Conservation (phyloP, 2,113 vertebrate genomes). For the Psettodes erumei region DNA sequence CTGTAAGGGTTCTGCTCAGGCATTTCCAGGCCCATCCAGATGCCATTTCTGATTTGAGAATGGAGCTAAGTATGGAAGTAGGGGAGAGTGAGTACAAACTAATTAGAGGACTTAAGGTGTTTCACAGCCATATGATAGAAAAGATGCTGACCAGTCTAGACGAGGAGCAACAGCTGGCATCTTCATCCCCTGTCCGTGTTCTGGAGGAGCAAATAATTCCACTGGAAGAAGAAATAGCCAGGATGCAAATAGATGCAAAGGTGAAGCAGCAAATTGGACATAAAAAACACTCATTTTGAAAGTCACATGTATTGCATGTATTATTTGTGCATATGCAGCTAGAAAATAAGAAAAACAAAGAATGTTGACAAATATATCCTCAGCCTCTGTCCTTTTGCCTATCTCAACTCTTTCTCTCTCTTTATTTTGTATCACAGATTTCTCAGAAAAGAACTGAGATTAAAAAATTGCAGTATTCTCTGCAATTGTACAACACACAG, state of each 20-base stretch:
- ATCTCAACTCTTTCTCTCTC: background rate
- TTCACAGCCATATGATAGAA: conserved; percentile 80
- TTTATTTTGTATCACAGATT: conserved; percentile 78
- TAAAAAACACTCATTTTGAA: no score
- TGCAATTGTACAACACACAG: conserved; percentile 74
- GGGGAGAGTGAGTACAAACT: conserved; percentile 44
- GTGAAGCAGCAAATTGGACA: conserved; percentile 65
- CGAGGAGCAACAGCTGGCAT: conserved; percentile 79
- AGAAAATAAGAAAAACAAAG: background rate
- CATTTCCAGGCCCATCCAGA: conserved; percentile 67
- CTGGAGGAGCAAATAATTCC: conserved; percentile 51
- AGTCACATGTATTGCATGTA: background rate
- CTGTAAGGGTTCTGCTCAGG: conserved; percentile 82
- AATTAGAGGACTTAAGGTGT: conserved; percentile 76
- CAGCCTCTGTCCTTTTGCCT: background rate
- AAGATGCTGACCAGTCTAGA: conserved; percentile 79
- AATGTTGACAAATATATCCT: background rate
- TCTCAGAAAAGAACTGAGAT: conserved; percentile 78
- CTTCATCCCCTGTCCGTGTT: conserved; percentile 56
- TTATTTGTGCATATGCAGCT: background rate
- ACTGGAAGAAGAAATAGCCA: conserved; percentile 73
- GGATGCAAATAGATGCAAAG: conserved; percentile 74
- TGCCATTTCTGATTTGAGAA: conserved; percentile 41
- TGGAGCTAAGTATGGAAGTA: conserved; percentile 6
- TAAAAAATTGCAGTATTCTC: conserved; percentile 74